These are phyloP conservation scores for Thalassarche chlororhynchos DNA, from an alignment of 2,113 vertebrate species.

Conservation along the genomic window DNA sequence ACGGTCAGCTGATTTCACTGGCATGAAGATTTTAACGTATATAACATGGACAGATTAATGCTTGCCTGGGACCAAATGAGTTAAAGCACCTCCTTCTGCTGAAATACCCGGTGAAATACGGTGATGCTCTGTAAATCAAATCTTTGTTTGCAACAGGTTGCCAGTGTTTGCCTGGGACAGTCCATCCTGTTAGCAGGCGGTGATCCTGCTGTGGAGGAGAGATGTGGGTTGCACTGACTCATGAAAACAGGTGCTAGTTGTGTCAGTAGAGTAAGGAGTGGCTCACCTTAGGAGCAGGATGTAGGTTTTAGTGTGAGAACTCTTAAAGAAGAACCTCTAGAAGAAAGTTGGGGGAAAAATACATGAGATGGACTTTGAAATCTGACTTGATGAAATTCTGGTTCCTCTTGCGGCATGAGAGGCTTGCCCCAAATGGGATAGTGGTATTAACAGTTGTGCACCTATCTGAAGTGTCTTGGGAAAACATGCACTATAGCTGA, in stretches of 20 bases:
- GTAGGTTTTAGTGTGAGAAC: not conserved
- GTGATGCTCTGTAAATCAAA: not conserved
- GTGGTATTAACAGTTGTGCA: fast-evolving
- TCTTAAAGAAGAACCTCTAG: not conserved
- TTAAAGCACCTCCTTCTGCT: not conserved
- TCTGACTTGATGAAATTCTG: not conserved
- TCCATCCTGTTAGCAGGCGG: not conserved
- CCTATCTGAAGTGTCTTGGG: not conserved
- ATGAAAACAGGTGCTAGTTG: not conserved
- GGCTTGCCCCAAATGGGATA: not conserved
- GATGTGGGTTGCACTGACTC: not conserved
- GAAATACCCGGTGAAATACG: not conserved
- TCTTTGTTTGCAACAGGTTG: not conserved
- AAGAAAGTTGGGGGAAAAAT: not conserved
- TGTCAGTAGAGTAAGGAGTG: not conserved
- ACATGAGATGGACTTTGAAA: not conserved
- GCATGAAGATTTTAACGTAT: not conserved
- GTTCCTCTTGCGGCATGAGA: not conserved
- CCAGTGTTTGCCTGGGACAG: not conserved
- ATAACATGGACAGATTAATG: not conserved
- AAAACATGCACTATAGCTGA: not conserved
- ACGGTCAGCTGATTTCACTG: not conserved
- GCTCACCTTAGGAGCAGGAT: not conserved
- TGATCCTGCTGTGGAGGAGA: not conserved
- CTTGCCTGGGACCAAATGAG: not conserved